These are phyloP conservation scores for Antechinus flavipes DNA, from an alignment of 2,113 vertebrate genomes.

Conservation along the genomic window DNA sequence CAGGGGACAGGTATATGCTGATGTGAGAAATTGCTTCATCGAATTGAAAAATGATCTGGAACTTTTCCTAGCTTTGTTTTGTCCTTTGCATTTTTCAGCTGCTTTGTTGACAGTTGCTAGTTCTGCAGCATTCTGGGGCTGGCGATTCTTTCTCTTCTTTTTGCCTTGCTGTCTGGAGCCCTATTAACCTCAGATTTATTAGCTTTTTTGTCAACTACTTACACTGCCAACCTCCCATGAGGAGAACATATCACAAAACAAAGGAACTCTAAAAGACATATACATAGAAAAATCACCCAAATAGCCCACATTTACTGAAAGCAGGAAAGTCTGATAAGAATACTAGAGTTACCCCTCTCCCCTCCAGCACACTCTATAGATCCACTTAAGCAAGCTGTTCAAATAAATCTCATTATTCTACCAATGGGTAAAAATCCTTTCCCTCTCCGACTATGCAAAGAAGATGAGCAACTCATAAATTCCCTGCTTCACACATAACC, in stretches of 20 bases:
- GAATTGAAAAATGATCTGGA: conserved; percentile 81
- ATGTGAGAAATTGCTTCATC: conserved; percentile 70
- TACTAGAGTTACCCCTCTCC: conserved; percentile 65
- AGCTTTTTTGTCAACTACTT: conserved; percentile 85
- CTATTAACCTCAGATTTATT: conserved; percentile 87
- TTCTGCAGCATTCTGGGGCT: conserved; percentile 77
- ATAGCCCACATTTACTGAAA: conserved; percentile 69
- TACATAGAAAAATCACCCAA: conserved; percentile 69
- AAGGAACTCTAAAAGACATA: conserved; percentile 78
- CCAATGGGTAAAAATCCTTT: conserved; percentile 57
- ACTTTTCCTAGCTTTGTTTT: conserved; percentile 76
- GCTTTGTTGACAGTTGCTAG: conserved; percentile 82
- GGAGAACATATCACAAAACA: conserved; percentile 77
- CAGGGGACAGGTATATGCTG: conserved; percentile 51
- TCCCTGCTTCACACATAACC: conserved; percentile 67
- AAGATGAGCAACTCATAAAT: conserved; percentile 66
- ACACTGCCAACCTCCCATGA: conserved; percentile 82
- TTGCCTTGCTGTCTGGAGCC: conserved; percentile 84
- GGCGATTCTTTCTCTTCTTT: conserved; percentile 80
- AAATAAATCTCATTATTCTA: conserved; percentile 73
- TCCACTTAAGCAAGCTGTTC: conserved; percentile 59
- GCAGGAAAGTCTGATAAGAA: conserved; percentile 62
- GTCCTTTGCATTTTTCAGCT: conserved; percentile 80
- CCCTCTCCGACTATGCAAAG: conserved; percentile 63
- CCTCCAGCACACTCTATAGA: conserved; percentile 62